These are phyloP conservation scores for Phymorhynchus buccinoides DNA, from an alignment of 1,140 invertebrate species.

Conservation along the genomic window DNA sequence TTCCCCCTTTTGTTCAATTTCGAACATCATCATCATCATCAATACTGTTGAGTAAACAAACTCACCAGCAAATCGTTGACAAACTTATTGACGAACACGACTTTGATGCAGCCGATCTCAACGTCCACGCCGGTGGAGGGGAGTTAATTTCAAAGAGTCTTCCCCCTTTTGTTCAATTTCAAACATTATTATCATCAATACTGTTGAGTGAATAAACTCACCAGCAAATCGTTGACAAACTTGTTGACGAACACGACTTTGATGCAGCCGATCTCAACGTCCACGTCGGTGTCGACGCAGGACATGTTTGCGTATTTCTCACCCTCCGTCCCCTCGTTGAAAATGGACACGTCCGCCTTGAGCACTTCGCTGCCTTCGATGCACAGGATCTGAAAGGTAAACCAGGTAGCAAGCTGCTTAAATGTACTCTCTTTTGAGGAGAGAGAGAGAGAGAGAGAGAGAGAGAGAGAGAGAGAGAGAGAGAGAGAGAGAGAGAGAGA, in stretches of 20 bases:
- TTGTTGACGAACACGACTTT: constrained; percentile 77
- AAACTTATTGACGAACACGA: constrained; percentile 80
- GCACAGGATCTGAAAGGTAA: constrained; percentile 87
- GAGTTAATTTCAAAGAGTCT: too few species aligned
- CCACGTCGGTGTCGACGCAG: constrained; percentile 84
- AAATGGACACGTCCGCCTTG: constrained; percentile 68
- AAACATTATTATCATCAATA: background rate
- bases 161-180: too few species aligned
- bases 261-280: constrained; percentile 76
- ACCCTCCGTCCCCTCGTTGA: constrained; percentile 71
- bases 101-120: constrained; percentile 75
- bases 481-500: too few species aligned
- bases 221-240: constrained; percentile 83
- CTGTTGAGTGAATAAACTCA: too few species aligned
- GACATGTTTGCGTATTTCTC: constrained; percentile 71
- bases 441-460: too few species aligned
- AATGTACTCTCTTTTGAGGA: too few species aligned
- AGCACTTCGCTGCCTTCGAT: constrained; percentile 85
- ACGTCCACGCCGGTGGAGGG: too few species aligned
- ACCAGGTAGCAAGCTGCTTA: too few species aligned
- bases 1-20: too few species aligned
- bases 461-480: too few species aligned
- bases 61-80: constrained; percentile 80
- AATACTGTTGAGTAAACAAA: too few species aligned
- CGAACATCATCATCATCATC: too few species aligned